Evolutionary conservation across 1,140 invertebrate species (phyloP), one percentile per base, ranked within the genome.

Genomic region (Eubasilissa regina): DNA sequence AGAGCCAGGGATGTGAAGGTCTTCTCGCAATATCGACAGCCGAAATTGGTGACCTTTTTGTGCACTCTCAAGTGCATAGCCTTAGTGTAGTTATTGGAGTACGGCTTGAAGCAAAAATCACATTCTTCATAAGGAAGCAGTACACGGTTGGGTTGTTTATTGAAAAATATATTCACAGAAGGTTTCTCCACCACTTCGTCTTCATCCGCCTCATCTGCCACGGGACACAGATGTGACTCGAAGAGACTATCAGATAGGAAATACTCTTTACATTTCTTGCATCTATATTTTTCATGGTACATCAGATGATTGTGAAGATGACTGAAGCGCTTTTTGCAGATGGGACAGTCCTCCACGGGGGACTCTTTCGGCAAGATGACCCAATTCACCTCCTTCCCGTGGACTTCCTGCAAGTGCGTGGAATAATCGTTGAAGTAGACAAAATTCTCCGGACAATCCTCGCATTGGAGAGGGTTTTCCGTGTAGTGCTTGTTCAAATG

Each of bases 271-370:
- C 89, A 90, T 75, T 88, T 89, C 72, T 87, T 89, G 77, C 89
- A 90, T 75, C 84, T 87, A 68, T 89, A 89, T 75, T 89, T 85
- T 70, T 90, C 87, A 55, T 90, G 89, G 68, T 89, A 89, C n/a
- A 83, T 79, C 17, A 90, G 72, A 83, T 90, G 89, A 72, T 84
- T 85, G 55, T 87, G 87, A 13, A 90, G 79, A 58, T 90, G 87
- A 51, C 83, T 87, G 83, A 90, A 89, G 9, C 81, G 81, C 80
- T 90, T 90, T 15, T 88, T 84, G 68, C 89, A 90, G 43, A 90
- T 89, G 12, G 79, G 80, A 66, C 89, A 90, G 48, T 84, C 85
- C 73, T 89, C 87, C 70, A 87, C 85, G 3, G 86, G 85, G 0
- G 85, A 86, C 25, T 86, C 86, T 66, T 87, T 87, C 6, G 88